Evolutionary conservation across 37 sponge, comb jelly and placozoan genomes (phyloP).

Genomic region (Corticium candelabrum): DNA sequence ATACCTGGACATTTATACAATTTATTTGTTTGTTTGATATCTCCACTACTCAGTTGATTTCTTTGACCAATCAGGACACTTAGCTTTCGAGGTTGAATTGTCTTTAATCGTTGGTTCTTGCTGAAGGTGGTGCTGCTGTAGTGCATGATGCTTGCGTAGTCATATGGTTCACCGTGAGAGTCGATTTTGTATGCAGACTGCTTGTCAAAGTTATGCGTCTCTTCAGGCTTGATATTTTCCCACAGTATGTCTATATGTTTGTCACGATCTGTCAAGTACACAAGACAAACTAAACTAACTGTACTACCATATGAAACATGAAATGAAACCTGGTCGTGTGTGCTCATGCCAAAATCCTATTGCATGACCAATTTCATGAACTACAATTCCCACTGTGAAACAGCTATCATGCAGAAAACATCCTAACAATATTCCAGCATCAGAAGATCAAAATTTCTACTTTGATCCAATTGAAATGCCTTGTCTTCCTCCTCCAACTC

Average conservation of each 20-base stretch:
- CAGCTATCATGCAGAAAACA: background rate
- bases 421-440: background rate
- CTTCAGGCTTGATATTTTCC: slow-evolving; percentile 23
- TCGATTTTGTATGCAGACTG: background rate
- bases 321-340: background rate
- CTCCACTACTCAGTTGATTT: background rate
- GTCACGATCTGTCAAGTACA: slow-evolving; percentile 32
- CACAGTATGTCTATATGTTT: slow-evolving; percentile 10
- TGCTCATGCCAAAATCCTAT: slow-evolving; percentile 5
- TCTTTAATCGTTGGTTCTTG: background rate
- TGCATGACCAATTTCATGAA: slow-evolving; percentile 8
- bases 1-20: background rate
- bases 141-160: slow-evolving; percentile 25
- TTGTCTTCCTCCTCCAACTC: background rate
- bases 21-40: background rate
- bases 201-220: background rate
- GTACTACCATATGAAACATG: no score
- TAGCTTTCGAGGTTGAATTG: background rate
- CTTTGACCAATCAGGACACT: background rate
- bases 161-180: slow-evolving; percentile 18
- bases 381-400: background rate
- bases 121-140: slow-evolving; percentile 1
- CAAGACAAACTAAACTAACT: no score
- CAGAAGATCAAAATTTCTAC: background rate
- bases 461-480: background rate